Evolutionary conservation across 2,113 vertebrate genomes (phyloP), one percentile per base, ranked within the genome.

Genomic region (Cyanoliseus patagonus): DNA sequence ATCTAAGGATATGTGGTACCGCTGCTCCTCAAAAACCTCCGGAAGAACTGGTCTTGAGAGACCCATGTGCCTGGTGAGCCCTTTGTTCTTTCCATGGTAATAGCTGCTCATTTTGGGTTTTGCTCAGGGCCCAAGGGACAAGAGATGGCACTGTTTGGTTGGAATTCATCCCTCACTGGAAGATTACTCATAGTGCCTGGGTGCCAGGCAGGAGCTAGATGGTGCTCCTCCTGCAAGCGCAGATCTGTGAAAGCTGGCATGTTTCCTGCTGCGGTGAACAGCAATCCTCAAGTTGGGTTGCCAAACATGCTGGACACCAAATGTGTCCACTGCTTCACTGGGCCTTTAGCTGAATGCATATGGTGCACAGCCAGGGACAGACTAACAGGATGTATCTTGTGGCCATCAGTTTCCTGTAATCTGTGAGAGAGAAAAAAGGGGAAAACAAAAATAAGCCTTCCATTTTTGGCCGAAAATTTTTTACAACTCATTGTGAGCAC

Each of bases 161-260:
- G 59, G 63, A 93, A 63, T 17, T 16, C 11, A 5, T 78, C 37
- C 51, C 64, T 42, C 33, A 7, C 88, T 33, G 39, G 72, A 97
- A 86, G 70, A 57, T 98, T 97, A 98, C 91, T 97, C 97, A 97
- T 31, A 24, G 23, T 0, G 3, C 49, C 41, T 28, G 11, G 69
- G 68, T 97, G 91, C 82, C 96, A 87, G 81, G 77, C 72, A 73
- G 35, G 75, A 94, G 73, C 73, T 0, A 6, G 78, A 90, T 94
- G 69, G 46, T 1, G 7, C 80, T 94, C 68, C 69, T 86, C 31
- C 37, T 91, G 83, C 95, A 97, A 97, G 96, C 93, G 92, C 13
- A 28, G 95, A 96, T 97, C 91, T 97, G 97, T 5, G 51, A 75
- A 52, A 86, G 30, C 79, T 97, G 97, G 96, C 96, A 53, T 5